Evolutionary conservation across 2,797 vertebrate genomes (phyloP), one percentile per base, ranked within the genome.

Genomic region (Atherinosoma microstoma): DNA sequence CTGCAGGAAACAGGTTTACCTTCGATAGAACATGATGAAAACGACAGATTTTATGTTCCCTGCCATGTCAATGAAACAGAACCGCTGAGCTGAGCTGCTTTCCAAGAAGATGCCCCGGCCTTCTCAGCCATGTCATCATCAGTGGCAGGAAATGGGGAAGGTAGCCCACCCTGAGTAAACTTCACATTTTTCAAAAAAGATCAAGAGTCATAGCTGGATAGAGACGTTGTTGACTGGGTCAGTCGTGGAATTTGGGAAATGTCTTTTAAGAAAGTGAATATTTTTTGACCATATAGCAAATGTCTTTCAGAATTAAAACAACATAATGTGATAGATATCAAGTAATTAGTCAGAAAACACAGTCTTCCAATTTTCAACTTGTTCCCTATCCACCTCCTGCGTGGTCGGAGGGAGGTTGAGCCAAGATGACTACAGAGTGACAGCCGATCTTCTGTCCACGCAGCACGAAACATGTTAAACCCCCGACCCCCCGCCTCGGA

Each of bases 41-140:
- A 94, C 87, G 88, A 92, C 90, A 88, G 84, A 84, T 89, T 91
- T 90, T 84, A 93, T 92, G 89, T 90, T 78, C 81, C 87, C 82
- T 76, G 81, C 79, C 79, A 83, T 80, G 87, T 84, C 83, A 71
- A 59, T 81, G 84, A 87, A 89, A 84, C 74, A 49, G 72, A 61
- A 74, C 73, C 29, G 51, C 82, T 79, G 82, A 87, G 82, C 78
- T 5, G 78, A 85, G 86, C 36, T 34, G 70, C 78, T 83, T 78
- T 89, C 59, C 34, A 67, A 70, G 75, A 69, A 80, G 81, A 81
- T 79, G 76, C 64, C 35, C 20, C 11, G 16, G 79, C 75, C 74
- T 71, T 79, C 82, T 67, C 76, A 75, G 70, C 63, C 69, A 13
- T 72, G 68, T 76, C 69, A 80, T 75, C 82, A 68, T 58, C 75